These are phyloP conservation scores for Maconellicoccus hirsutus DNA, from an alignment of 1,140 invertebrate genomes.

Conservation along the genomic window DNA sequence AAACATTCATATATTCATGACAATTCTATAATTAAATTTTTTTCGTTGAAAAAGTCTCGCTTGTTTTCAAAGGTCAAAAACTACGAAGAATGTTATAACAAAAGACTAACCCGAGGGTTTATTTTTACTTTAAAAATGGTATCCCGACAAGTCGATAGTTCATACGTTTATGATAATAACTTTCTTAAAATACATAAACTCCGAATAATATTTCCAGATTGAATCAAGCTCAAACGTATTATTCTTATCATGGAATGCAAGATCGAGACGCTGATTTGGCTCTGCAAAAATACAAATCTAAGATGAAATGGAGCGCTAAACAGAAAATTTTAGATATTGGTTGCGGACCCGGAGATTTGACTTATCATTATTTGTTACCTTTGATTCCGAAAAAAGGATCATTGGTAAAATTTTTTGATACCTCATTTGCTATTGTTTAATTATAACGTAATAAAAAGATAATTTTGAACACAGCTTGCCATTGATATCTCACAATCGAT, in stretches of 20 bases:
- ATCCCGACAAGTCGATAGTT: no score
- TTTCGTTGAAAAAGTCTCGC: no score
- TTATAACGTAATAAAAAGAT: no score
- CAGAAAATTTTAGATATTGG: constrained; percentile 25
- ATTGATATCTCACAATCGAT: not conserved
- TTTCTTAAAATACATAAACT: not conserved
- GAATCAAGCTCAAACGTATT: constrained; percentile 1
- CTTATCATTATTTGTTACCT: constrained; percentile 23
- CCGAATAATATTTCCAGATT: not conserved
- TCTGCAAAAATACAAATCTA: constrained; percentile 13
- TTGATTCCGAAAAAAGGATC: constrained; percentile 22
- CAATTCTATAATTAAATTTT: no score
- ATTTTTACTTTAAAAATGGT: no score
- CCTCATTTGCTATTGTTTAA: not conserved
- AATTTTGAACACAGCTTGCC: not conserved
- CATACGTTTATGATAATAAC: not conserved
- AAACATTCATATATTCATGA: no score
- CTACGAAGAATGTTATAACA: no score
- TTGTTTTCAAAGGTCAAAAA: no score
- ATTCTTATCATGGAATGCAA: constrained; percentile 23
- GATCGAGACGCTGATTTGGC: constrained; percentile 16
- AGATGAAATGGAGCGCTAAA: constrained; percentile 24
- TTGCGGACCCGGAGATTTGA: constrained; percentile 25
- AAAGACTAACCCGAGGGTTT: no score
- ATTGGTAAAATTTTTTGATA: constrained; percentile 11